Evolutionary conservation across 35 echinoderm and acorn worm species (phyloP).

Genomic region (Apostichopus parvimensis): DNA sequence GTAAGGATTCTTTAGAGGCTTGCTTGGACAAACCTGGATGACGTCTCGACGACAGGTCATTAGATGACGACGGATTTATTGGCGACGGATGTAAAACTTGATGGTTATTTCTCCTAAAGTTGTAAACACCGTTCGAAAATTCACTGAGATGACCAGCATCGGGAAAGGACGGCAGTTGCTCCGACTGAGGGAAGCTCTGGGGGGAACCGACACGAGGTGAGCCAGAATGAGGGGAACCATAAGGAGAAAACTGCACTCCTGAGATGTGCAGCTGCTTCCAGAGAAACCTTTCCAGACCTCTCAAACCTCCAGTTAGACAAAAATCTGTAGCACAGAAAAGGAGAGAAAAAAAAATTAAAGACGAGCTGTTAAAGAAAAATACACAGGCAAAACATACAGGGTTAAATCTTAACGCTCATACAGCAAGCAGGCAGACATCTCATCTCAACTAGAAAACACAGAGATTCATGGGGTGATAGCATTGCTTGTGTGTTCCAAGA

Average conservation of each 20-base stretch:
- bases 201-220: neutral
- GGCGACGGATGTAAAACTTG: slow-evolving; percentile 9
- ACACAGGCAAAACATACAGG: too few relatives aligned
- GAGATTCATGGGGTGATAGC: too few relatives aligned
- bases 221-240: neutral
- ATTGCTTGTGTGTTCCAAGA: too few relatives aligned
- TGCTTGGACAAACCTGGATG: neutral
- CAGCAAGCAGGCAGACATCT: too few relatives aligned
- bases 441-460: too few relatives aligned
- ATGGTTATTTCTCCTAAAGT: neutral
- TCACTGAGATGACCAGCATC: neutral
- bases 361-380: too few relatives aligned
- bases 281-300: slow-evolving; percentile 42
- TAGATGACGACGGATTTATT: neutral
- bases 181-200: neutral
- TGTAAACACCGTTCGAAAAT: neutral
- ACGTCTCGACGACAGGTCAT: neutral
- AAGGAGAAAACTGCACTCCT: slow-evolving; percentile 19
- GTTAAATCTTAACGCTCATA: too few relatives aligned
- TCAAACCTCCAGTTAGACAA: slow-evolving; percentile 45
- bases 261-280: slow-evolving; percentile 16
- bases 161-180: neutral
- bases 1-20: neutral
- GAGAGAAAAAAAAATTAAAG: neutral
- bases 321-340: slow-evolving; percentile 1